phyloP scores from a whole-genome alignment of 2,797 vertebrate species.

The Galaxias olidus region DNA sequence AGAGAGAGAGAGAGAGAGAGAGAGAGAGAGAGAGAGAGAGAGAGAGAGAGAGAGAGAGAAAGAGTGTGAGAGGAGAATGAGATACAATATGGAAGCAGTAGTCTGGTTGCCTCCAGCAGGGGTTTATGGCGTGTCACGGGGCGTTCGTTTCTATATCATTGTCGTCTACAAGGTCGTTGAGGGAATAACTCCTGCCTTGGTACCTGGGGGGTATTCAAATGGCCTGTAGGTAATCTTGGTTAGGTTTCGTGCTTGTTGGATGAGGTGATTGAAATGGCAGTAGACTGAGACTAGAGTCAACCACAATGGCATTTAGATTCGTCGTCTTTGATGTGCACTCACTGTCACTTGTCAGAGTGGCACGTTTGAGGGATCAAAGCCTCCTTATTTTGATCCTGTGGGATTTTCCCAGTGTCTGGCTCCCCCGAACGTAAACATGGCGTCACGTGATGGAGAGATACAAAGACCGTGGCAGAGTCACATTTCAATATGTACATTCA shows the following conservation, averaged over 20 bases:
- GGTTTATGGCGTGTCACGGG: no score
- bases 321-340: slow-evolving; percentile 10
- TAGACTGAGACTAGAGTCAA: no score
- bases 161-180: slow-evolving; percentile 13
- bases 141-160: slow-evolving; percentile 9
- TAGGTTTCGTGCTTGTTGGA: no score
- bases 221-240: no score
- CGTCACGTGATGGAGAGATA: slow-evolving; percentile 4
- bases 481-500: no score
- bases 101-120: background rate
- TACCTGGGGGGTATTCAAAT: no score
- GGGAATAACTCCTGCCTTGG: slow-evolving; percentile 8
- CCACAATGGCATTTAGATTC: no score
- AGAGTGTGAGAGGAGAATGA: no score
- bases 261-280: no score
- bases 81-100: background rate
- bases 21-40: background rate
- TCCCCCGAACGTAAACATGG: slow-evolving; percentile 19
- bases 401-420: slow-evolving; percentile 4
- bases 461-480: background rate
- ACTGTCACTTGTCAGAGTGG: slow-evolving; percentile 18
- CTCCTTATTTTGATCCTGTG: slow-evolving; percentile 3
- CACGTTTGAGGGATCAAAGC: no score
- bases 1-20: background rate
- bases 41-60: slow-evolving; percentile 9